A percentile compares a stretch with the other conserved stretches of the same genome.
phyloP scores from a whole-genome alignment of 2,888 invertebrate species.

The Aleiodes alternator region DNA sequence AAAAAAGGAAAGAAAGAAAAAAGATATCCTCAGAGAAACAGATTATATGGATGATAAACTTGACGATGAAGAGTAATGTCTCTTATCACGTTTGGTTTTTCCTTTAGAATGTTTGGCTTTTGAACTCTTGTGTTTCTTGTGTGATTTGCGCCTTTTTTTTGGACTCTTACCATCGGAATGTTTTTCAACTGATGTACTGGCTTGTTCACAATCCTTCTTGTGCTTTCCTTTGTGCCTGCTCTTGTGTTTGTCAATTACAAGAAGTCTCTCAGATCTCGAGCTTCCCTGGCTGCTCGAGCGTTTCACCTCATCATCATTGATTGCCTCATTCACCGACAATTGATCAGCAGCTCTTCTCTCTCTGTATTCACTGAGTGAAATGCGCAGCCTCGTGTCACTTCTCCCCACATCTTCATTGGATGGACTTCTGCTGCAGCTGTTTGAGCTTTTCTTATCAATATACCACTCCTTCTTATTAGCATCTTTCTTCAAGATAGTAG shows the following conservation, averaged over 20 bases:
- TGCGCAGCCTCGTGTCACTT: slow-evolving; percentile 2
- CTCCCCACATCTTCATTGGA: background rate
- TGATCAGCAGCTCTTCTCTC: background rate
- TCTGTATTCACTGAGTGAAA: slow-evolving; percentile 3
- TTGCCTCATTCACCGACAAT: slow-evolving; percentile 18
- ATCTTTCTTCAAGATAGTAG: slow-evolving; percentile 48
- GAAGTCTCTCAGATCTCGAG: slow-evolving; percentile 13
- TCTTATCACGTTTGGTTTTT: slow-evolving; percentile 30
- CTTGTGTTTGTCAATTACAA: slow-evolving; percentile 3
- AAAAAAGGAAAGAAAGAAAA: background rate
- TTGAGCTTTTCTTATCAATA: slow-evolving; percentile 30
- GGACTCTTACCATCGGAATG: slow-evolving; percentile 29
- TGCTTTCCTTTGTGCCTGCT: slow-evolving; percentile 17
- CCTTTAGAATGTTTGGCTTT: slow-evolving; percentile 19
- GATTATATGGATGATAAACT: slow-evolving; percentile 15
- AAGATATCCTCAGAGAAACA: slow-evolving; percentile 7
- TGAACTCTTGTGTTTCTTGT: slow-evolving; percentile 36
- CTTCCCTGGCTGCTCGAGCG: slow-evolving; percentile 39
- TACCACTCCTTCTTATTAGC: slow-evolving; percentile 50
- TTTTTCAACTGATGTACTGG: slow-evolving; percentile 32
- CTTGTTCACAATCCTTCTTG: slow-evolving; percentile 3
- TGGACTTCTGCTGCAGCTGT: background rate
- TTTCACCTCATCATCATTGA: slow-evolving; percentile 29
- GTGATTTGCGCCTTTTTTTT: slow-evolving; percentile 18
- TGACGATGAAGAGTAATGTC: slow-evolving; percentile 25